Conservation (phyloP, 2,888 invertebrate genomes). For the Spodoptera picta region DNA sequence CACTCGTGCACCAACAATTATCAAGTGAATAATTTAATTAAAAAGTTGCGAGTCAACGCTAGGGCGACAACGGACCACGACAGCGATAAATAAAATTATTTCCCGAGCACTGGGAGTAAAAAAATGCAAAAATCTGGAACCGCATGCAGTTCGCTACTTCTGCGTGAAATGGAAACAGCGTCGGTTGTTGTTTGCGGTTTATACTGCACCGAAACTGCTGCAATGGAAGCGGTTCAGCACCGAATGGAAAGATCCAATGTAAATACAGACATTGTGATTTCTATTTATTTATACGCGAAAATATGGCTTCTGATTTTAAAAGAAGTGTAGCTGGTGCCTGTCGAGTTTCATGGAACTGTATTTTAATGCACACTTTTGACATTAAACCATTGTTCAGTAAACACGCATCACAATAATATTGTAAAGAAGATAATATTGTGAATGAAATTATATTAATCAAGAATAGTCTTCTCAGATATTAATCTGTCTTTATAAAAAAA, state of each 20-base stretch:
- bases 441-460: too few species aligned
- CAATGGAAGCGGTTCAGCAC: slow-evolving; percentile 43
- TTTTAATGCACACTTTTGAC: background rate
- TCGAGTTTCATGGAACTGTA: slow-evolving; percentile 6
- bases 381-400: too few species aligned
- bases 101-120: slow-evolving; percentile 62
- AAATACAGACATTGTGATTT: slow-evolving; percentile 52
- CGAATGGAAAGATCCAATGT: slow-evolving; percentile 49
- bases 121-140: slow-evolving; percentile 54
- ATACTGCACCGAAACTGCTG: slow-evolving; percentile 55
- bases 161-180: slow-evolving; percentile 58
- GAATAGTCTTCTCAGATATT: too few species aligned
- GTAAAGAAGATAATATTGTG: too few species aligned
- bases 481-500: too few species aligned
- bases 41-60: slow-evolving; percentile 76
- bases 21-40: slow-evolving; percentile 83
- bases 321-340: background rate
- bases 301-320: slow-evolving; percentile 30
- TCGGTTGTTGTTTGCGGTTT: slow-evolving; percentile 63
- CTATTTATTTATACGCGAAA: slow-evolving; percentile 44
- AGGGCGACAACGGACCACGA: slow-evolving; percentile 68
- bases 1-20: slow-evolving; percentile 68
- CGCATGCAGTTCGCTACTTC: slow-evolving; percentile 56
- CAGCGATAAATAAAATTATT: slow-evolving; percentile 84
- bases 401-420: too few species aligned